Evolutionary conservation across 2,888 invertebrate species (phyloP), one percentile per base, ranked within the genome.

Genomic region (Drosophila algonquin): DNA sequence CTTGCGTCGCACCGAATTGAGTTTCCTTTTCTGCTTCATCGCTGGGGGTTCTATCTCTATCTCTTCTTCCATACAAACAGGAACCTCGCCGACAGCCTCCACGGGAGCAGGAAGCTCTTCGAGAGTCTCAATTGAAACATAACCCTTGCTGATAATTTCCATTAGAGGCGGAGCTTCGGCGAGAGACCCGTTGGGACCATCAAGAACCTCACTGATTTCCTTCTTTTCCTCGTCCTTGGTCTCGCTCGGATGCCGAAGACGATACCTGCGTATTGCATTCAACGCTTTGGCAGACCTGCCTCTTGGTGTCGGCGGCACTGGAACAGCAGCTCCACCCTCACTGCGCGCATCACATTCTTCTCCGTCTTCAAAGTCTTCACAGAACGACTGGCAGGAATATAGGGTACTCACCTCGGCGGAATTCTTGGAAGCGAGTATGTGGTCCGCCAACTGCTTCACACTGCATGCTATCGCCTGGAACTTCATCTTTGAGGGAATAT

Each of bases 361-460:
- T 5, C 14, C 40, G 14, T 14, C 40, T 40, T 5, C 14, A 7
- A 18, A 1, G 18, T 18, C 1, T 7, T 7, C n/a, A n/a, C 2
- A 1, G 10, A 21, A 16, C 30, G n/a, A 30, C 3, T 50, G 40
- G 47, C 58, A 27, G 12, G 32, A 32, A 50, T 60, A 73, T 52
- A 54, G 32, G 53, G 3, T 52, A 87, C 82, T 82, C 74, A 79
- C 87, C 71, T 75, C 76, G 54, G 63, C 35, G 27, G 81, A 57
- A 44, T 80, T 85, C 63, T 89, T 82, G 35, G 82, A 80, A 30
- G 61, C 64, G 44, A 91, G 80, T 21, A 91, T 63, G 24, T 81
- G 76, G 51, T 91, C 91, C 44, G 91, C 91, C 63, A 91, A 60
- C 35, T 89, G 90, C 74, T 91, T 91, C 3, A 91, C 91, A 73